Evolutionary conservation across 2,113 vertebrate species (phyloP).

Genomic region (Siphamia tubifer): DNA sequence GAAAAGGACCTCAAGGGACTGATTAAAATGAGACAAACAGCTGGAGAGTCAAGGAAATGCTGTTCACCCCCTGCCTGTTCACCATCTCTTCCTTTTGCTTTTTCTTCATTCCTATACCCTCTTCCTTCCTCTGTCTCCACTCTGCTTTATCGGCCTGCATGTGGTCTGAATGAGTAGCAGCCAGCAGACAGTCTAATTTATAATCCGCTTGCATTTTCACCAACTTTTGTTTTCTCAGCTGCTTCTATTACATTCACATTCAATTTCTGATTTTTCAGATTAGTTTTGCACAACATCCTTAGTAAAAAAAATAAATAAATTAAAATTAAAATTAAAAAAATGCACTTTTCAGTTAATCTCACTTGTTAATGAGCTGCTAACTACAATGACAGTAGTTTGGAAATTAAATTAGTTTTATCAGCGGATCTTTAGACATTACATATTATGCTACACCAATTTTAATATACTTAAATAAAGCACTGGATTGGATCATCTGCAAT

Average conservation of each 20-base stretch:
- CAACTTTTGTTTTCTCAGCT: not conserved
- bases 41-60: slow-evolving; percentile 17
- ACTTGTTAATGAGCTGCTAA: too few relatives aligned
- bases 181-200: not conserved
- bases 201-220: not conserved
- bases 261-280: too few relatives aligned
- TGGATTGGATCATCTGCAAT: too few relatives aligned
- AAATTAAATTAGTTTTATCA: too few relatives aligned
- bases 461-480: too few relatives aligned
- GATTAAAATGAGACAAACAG: slow-evolving; percentile 41
- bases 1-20: slow-evolving; percentile 16
- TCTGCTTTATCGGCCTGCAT: not conserved
- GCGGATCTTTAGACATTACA: too few relatives aligned
- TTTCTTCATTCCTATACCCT: not conserved
- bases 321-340: too few relatives aligned
- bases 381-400: too few relatives aligned
- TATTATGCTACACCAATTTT: too few relatives aligned
- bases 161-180: not conserved
- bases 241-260: too few relatives aligned
- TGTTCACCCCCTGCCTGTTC: not conserved
- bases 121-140: slow-evolving; percentile 15
- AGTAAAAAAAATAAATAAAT: not conserved
- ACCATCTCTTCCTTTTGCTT: not conserved
- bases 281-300: not conserved
- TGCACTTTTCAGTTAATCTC: too few relatives aligned